A percentile compares a stretch with the other conserved stretches of the same genome.
Evolutionary conservation across 2,888 invertebrate genomes (phyloP).

Genomic region (Aphidius colemani): DNA sequence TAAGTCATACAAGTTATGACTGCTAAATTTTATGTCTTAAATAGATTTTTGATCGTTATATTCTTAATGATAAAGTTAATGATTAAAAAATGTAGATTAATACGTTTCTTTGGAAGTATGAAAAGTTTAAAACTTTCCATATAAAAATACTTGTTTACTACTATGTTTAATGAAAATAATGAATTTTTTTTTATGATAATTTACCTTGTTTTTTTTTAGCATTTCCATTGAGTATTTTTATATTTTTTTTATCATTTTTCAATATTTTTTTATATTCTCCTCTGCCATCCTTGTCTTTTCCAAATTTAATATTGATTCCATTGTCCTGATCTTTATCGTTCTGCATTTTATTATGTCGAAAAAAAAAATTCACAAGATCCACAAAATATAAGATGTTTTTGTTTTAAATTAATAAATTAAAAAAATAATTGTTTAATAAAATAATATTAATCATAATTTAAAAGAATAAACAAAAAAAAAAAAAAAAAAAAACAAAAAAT

Average conservation of each 20-base stretch:
- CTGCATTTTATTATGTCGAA: conserved; percentile 38
- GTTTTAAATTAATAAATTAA: background rate
- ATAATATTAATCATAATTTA: conserved; percentile 4
- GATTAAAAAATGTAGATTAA: too few relatives aligned
- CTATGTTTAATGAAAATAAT: too few relatives aligned
- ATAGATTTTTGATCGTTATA: too few relatives aligned
- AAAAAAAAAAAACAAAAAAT: conserved; percentile 12
- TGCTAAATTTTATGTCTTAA: too few relatives aligned
- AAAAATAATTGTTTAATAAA: background rate
- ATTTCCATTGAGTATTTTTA: conserved; percentile 16
- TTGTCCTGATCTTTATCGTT: conserved; percentile 54
- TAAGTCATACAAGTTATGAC: too few relatives aligned
- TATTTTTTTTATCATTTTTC: conserved; percentile 15
- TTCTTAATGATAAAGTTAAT: too few relatives aligned
- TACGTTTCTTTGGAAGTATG: too few relatives aligned
- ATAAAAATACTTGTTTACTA: too few relatives aligned
- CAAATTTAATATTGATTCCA: conserved; percentile 56
- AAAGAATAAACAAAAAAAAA: conserved; percentile 10
- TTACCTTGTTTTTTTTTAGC: conserved; percentile 16
- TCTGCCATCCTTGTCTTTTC: conserved; percentile 39
- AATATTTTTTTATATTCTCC: conserved; percentile 25
- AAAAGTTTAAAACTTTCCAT: too few relatives aligned
- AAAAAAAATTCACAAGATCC: background rate
- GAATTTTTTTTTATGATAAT: too few relatives aligned
- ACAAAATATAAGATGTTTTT: background rate